Conservation (phyloP, 2,113 vertebrate genomes). For the Dipodomys stephensi region DNA sequence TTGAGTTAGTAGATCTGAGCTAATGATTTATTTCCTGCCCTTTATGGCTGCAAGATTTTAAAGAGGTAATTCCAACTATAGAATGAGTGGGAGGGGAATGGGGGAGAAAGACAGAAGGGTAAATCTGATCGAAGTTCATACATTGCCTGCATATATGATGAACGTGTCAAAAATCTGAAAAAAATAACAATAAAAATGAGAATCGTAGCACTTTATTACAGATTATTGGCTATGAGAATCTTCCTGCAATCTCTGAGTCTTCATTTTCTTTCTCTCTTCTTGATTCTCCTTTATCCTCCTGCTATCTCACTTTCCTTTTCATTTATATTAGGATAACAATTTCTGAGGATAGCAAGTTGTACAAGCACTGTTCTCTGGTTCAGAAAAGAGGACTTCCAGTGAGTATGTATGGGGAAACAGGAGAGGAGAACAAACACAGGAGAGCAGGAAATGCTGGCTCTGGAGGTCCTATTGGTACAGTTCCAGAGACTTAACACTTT, state of each 20-base stretch:
- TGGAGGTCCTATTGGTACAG: fast-evolving
- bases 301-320: neutral
- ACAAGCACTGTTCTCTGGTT: neutral
- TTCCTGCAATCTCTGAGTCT: neutral
- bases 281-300: neutral
- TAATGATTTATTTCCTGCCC: neutral
- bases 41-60: neutral
- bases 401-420: neutral
- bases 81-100: neutral
- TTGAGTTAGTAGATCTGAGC: neutral
- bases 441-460: neutral
- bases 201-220: neutral
- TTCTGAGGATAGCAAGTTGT: neutral
- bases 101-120: too few relatives aligned
- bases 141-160: too few relatives aligned
- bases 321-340: neutral
- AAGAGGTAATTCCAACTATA: neutral
- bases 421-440: neutral
- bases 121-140: too few relatives aligned
- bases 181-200: neutral
- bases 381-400: neutral
- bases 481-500: neutral
- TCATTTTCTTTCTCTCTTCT: neutral
- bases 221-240: neutral
- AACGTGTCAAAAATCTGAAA: too few relatives aligned